These are phyloP conservation scores for Montipora capitata DNA, from an alignment of 92 coral and sea anemone genomes.

Conservation along the genomic window DNA sequence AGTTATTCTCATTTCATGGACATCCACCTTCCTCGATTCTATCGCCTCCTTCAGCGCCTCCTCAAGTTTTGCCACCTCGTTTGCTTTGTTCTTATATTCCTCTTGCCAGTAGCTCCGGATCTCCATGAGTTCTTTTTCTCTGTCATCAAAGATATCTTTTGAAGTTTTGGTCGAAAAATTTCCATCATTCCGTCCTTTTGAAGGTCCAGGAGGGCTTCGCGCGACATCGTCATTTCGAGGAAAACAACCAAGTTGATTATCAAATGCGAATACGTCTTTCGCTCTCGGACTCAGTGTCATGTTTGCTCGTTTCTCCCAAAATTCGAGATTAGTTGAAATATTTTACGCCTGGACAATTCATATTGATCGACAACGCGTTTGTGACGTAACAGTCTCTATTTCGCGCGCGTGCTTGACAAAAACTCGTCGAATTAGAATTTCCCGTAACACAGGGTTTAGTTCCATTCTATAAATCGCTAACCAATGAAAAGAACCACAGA, in stretches of 20 bases:
- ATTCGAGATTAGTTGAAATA: not conserved
- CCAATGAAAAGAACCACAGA: no score
- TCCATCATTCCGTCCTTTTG: conserved; percentile 16
- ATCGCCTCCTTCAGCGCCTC: conserved; percentile 39
- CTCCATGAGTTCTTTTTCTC: conserved; percentile 54
- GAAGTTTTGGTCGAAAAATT: conserved; percentile 18
- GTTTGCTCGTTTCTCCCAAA: not conserved
- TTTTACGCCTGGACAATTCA: not conserved
- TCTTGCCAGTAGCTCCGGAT: conserved; percentile 71
- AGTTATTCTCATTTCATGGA: conserved; percentile 42
- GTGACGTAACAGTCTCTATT: conserved; percentile 22
- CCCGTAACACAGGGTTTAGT: no score
- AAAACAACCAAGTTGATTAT: conserved; percentile 51
- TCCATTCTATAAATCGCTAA: no score
- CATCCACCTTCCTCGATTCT: conserved; percentile 51
- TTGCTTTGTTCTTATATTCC: conserved; percentile 53
- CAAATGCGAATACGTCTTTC: conserved; percentile 6
- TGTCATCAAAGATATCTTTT: conserved; percentile 41
- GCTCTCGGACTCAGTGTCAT: conserved; percentile 33
- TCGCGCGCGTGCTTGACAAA: conserved; percentile 7
- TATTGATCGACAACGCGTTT: not conserved
- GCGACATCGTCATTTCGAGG: conserved; percentile 20
- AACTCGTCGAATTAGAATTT: not conserved
- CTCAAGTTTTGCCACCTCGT: conserved; percentile 56
- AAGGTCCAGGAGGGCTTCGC: not conserved